Percentiles rank a stretch among this genome's conserved stretches.
Evolutionary conservation across 2,888 invertebrate species (phyloP).

Genomic region (Orchestes rusci): DNA sequence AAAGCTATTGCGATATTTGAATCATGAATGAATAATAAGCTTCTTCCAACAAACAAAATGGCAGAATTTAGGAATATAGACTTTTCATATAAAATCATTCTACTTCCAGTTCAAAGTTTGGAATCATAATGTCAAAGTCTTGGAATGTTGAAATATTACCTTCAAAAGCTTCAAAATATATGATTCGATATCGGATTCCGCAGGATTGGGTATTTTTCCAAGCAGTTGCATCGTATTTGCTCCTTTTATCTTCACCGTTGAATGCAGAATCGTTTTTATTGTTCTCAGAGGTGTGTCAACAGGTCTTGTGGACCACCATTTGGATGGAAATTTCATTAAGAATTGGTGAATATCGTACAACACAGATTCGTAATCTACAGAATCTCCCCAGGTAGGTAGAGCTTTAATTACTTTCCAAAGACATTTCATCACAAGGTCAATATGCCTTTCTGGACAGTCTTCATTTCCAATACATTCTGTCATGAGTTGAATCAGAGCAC

Average conservation of each 20-base stretch:
- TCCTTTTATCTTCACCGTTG: conserved; percentile 84
- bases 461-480: conserved; percentile 72
- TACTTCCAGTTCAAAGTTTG: too few species aligned
- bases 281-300: conserved; percentile 86
- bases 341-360: conserved; percentile 82
- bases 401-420: conserved; percentile 91
- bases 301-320: conserved; percentile 78
- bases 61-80: too few species aligned
- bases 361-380: conserved; percentile 70
- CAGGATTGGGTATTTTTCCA: conserved; percentile 67
- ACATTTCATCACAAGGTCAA: conserved; percentile 85
- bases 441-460: conserved; percentile 60
- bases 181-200: conserved; percentile 77
- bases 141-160: too few species aligned
- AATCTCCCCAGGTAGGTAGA: conserved; percentile 70
- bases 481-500: conserved; percentile 81
- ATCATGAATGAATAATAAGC: too few species aligned
- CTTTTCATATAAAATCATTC: too few species aligned
- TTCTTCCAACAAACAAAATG: too few species aligned
- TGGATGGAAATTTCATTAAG: conserved; percentile 78
- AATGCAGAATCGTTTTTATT: conserved; percentile 88
- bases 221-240: conserved; percentile 72
- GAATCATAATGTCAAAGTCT: too few species aligned
- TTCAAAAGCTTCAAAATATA: conserved; percentile 78
- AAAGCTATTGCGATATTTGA: too few species aligned